Evolutionary conservation across 2,797 vertebrate genomes (phyloP).

Genomic region (Neosalanx taihuensis): DNA sequence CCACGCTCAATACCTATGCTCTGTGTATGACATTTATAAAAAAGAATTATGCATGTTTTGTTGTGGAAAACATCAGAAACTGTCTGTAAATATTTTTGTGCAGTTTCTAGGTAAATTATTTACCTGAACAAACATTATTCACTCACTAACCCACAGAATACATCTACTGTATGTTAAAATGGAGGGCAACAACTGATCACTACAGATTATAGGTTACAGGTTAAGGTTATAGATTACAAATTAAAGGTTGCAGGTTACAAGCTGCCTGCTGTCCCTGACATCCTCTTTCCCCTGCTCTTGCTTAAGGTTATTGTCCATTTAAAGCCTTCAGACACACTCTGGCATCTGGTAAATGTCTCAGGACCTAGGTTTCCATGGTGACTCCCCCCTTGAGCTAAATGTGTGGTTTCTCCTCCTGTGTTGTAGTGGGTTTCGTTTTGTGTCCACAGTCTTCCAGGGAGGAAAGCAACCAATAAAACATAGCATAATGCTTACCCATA

Average conservation of each 20-base stretch:
- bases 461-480: slow-evolving; percentile 43
- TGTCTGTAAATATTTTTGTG: background rate
- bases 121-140: background rate
- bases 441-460: slow-evolving; percentile 46
- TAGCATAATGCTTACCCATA: slow-evolving; percentile 63
- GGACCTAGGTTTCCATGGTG: slow-evolving; percentile 67
- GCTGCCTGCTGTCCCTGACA: slow-evolving; percentile 37
- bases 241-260: slow-evolving; percentile 39
- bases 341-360: slow-evolving; percentile 74
- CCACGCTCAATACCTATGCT: background rate
- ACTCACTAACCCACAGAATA: background rate
- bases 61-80: background rate
- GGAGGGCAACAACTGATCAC: slow-evolving; percentile 41
- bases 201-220: slow-evolving; percentile 9
- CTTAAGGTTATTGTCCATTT: slow-evolving; percentile 41
- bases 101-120: slow-evolving; percentile 12
- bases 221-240: slow-evolving; percentile 11
- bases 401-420: slow-evolving; percentile 49
- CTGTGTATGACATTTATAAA: background rate
- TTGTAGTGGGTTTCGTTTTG: slow-evolving; percentile 46
- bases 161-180: background rate
- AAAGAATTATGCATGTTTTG: background rate
- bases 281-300: slow-evolving; percentile 22
- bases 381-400: slow-evolving; percentile 58
- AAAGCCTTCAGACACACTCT: slow-evolving; percentile 53